Evolutionary conservation across 2,888 invertebrate species (phyloP), one percentile per base, ranked within the genome.

Genomic region (Microdon myrmicae): DNA sequence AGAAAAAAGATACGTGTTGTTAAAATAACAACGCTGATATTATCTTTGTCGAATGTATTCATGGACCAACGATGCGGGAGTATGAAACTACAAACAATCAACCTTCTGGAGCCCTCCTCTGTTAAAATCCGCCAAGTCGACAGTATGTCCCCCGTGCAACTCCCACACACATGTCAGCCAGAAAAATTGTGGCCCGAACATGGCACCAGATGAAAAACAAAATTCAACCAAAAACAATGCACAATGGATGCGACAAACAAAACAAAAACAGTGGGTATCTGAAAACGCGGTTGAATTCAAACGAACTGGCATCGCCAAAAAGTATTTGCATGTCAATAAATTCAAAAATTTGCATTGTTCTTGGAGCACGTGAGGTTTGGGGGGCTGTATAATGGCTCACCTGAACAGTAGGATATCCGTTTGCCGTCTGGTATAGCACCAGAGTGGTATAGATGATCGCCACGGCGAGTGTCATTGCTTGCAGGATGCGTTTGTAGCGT

Each of bases 391-490:
- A 6, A 5, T 13, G 19, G 71, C 73, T 75, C 69, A 80, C 79
- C 76, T 80, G 76, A 41, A 74, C 69, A 67, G 71, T 74, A 67
- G 79, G 78, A 74, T 79, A 79, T 75, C 79, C 79, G 73, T 79
- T 75, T 71, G 79, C 73, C 73, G 75, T 78, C 71, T 80, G 79
- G 67, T 80, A 80, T 56, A 80, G 73, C 73, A 80, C 70, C 70
- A 80, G 71, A 54, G 76, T 76, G 74, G 76, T 79, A 59, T 80
- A 79, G 72, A 79, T 75, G 41, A 79, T 72, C 67, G 78, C 77
- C 55, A 80, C 75, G 71, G 76, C 76, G 68, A 80, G 72, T 72
- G 78, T 76, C 79, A 80, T 79, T 74, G 79, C 80, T 80, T 79
- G 79, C 67, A 79, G 75, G 69, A 76, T 73, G 73, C 79, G 78